Evolutionary conservation across 1,140 invertebrate genomes (phyloP).

Genomic region (Portunus trituberculatus): DNA sequence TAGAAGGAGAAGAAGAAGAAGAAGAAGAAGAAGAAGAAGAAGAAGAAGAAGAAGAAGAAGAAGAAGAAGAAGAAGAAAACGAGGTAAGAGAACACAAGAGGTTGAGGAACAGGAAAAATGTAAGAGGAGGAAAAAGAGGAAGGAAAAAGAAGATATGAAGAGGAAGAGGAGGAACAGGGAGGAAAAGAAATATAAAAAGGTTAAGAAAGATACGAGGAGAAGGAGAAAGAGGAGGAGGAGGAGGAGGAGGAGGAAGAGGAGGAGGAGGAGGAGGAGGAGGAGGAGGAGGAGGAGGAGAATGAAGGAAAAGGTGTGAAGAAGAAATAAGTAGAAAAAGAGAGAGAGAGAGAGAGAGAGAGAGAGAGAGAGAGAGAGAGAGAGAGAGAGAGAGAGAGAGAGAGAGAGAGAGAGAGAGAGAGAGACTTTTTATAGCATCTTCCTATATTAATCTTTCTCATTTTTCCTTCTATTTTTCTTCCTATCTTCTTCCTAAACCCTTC

Average conservation of each 20-base stretch:
- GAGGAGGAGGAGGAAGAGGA: neutral
- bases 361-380: neutral
- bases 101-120: neutral
- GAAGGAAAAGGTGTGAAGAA: too few species aligned
- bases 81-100: neutral
- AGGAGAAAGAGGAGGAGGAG: neutral
- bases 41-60: neutral
- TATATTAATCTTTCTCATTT: neutral
- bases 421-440: too few species aligned
- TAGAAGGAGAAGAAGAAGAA: neutral
- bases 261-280: neutral
- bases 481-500: neutral
- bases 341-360: neutral
- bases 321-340: neutral
- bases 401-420: too few species aligned
- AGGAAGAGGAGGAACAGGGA: neutral
- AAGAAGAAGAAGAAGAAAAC: neutral
- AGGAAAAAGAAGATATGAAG: neutral
- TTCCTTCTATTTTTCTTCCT: neutral
- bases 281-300: neutral
- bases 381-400: too few species aligned
- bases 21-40: neutral
- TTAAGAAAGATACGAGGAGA: neutral
- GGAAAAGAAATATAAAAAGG: neutral
- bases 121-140: neutral